Evolutionary conservation across 2,113 vertebrate genomes (phyloP).

Genomic region (Progne subis): DNA sequence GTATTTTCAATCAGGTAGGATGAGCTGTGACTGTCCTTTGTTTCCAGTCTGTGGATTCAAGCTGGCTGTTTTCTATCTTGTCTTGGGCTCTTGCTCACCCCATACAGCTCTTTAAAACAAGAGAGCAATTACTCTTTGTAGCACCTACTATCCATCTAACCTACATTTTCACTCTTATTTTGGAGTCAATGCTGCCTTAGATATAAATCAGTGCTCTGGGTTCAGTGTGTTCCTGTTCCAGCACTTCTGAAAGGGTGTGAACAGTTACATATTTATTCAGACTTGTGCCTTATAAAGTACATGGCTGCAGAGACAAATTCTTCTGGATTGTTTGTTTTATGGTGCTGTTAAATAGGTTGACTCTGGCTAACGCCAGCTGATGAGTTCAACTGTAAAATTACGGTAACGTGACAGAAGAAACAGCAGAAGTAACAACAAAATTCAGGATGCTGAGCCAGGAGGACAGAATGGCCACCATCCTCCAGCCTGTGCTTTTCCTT

Average conservation of each 20-base stretch:
- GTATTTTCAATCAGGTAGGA: background rate
- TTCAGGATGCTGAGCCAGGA: background rate
- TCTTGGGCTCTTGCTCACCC: background rate
- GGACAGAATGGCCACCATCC: background rate
- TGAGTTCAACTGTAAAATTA: background rate
- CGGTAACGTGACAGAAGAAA: background rate
- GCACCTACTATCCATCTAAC: background rate
- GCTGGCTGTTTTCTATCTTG: background rate
- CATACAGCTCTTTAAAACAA: background rate
- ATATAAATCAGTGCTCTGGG: slow-evolving; percentile 31
- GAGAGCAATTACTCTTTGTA: background rate
- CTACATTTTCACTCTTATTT: background rate
- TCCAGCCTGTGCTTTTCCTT: background rate
- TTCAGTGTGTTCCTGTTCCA: slow-evolving; percentile 33
- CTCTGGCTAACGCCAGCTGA: background rate
- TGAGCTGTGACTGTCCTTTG: background rate
- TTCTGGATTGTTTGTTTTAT: slow-evolving; percentile 17
- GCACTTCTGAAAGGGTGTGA: slow-evolving; percentile 23
- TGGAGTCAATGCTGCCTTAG: background rate
- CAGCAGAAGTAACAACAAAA: background rate
- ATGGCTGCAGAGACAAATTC: background rate
- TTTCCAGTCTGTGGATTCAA: background rate
- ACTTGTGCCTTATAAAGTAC: slow-evolving; percentile 22
- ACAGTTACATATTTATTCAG: slow-evolving; percentile 47
- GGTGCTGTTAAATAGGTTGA: background rate